Percentiles rank a stretch among this genome's conserved stretches.
Conservation (phyloP, 2,888 invertebrate genomes). For the Perizoma flavofasciatum region DNA sequence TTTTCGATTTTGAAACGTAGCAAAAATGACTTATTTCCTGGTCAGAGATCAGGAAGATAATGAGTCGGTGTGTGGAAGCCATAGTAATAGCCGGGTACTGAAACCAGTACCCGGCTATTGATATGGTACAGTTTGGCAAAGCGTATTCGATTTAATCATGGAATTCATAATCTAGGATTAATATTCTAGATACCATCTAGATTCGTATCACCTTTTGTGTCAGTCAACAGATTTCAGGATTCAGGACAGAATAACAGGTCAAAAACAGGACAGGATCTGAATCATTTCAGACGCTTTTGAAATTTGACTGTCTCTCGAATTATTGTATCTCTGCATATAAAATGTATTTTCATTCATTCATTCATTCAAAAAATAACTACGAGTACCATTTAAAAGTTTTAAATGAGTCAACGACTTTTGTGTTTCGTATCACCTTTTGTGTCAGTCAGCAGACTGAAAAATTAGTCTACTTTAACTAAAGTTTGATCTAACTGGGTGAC, state of each 20-base stretch:
- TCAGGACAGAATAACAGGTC: no score
- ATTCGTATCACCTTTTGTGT: slow-evolving; percentile 5
- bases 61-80: background rate
- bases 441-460: slow-evolving; percentile 11
- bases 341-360: no score
- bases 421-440: slow-evolving; percentile 5
- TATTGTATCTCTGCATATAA: no score
- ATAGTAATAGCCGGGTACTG: no score
- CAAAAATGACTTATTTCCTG: slow-evolving; percentile 1
- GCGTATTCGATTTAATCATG: background rate
- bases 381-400: background rate
- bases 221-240: slow-evolving; percentile 7
- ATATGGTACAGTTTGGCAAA: background rate
- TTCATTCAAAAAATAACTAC: background rate
- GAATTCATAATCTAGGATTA: no score
- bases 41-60: slow-evolving; percentile 1
- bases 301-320: no score
- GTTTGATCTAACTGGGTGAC: slow-evolving; percentile 3
- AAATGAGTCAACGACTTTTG: background rate
- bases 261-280: no score
- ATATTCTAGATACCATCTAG: no score
- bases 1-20: slow-evolving; percentile 17
- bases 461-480: background rate
- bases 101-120: background rate
- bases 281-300: no score